A percentile compares a stretch with the other conserved stretches of the same genome.
These are phyloP conservation scores for Allygus modestus DNA, from an alignment of 2,888 invertebrate genomes.

Conservation along the genomic window DNA sequence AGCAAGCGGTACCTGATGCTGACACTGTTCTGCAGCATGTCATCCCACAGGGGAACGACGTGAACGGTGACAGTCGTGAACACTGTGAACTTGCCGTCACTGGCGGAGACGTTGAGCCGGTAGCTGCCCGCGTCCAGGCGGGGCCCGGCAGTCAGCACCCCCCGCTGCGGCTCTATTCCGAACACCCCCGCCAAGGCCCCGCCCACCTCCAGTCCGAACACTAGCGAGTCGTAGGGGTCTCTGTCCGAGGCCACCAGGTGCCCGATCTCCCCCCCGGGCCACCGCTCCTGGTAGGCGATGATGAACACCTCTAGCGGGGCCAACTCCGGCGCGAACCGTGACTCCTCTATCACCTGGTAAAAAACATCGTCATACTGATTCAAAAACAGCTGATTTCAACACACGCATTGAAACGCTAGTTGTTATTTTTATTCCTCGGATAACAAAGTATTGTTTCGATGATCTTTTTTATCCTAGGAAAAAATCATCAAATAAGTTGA, in stretches of 20 bases:
- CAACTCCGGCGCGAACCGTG: constrained; percentile 93
- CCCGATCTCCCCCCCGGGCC: constrained; percentile 92
- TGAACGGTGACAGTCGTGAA: constrained; percentile 86
- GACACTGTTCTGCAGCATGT: constrained; percentile 90
- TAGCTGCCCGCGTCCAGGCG: constrained; percentile 91
- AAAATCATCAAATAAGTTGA: not conserved
- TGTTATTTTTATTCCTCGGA: constrained; percentile 58
- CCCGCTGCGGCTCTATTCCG: constrained; percentile 84
- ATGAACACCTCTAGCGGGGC: constrained; percentile 90
- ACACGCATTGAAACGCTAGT: too few species aligned
- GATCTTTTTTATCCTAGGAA: too few species aligned
- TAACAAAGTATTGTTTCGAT: too few species aligned
- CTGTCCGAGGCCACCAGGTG: constrained; percentile 91
- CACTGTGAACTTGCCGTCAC: constrained; percentile 92
- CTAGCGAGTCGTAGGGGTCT: constrained; percentile 92
- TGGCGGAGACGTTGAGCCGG: constrained; percentile 91
- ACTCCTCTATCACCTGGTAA: constrained; percentile 89
- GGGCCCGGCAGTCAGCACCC: constrained; percentile 88
- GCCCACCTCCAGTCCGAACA: constrained; percentile 74
- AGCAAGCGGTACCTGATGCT: constrained; percentile 76
- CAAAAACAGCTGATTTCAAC: too few species aligned
- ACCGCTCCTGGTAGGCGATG: constrained; percentile 92
- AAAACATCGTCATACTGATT: too few species aligned
- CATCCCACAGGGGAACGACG: constrained; percentile 87
- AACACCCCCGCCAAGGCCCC: constrained; percentile 39